Percentiles rank a stretch among this genome's conserved stretches.
phyloP scores from a whole-genome alignment of 2,888 invertebrate species.

The Scaptomyza cyrtandrae region DNA sequence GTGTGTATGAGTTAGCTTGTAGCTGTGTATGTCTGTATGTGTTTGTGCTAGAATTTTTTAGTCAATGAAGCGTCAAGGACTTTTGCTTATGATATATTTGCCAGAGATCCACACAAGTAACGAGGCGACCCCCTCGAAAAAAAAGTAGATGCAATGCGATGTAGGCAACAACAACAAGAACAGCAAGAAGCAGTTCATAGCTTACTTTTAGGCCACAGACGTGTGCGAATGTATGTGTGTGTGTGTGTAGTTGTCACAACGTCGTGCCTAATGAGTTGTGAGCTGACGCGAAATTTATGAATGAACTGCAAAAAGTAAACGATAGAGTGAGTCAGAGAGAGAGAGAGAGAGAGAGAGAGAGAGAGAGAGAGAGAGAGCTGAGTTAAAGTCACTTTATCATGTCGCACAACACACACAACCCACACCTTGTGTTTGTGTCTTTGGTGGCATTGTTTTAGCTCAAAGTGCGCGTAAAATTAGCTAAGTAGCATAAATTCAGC shows the following conservation, averaged over 20 bases:
- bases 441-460: conserved; percentile 69
- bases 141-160: conserved; percentile 74
- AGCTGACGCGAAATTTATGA: conserved; percentile 78
- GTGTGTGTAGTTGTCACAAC: conserved; percentile 49
- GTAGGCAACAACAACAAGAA: conserved; percentile 30
- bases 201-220: conserved; percentile 60
- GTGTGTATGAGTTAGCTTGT: conserved; percentile 42
- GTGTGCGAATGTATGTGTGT: conserved; percentile 15
- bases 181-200: conserved; percentile 28
- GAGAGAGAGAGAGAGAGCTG: conserved; percentile 14
- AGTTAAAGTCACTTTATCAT: conserved; percentile 61
- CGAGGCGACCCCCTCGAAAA: conserved; percentile 59
- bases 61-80: conserved; percentile 80
- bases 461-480: conserved; percentile 76
- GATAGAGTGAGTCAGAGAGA: not conserved
- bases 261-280: conserved; percentile 76
- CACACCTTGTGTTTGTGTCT: conserved; percentile 30
- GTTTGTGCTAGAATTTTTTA: conserved; percentile 64
- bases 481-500: conserved; percentile 68
- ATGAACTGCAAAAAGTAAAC: conserved; percentile 57
- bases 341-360: not conserved
- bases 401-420: conserved; percentile 12
- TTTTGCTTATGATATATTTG: conserved; percentile 76
- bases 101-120: conserved; percentile 51
- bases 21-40: conserved; percentile 4